Base-by-base conservation (phyloP, 2,797 vertebrate species). In the Enteromius unitaeniatus region DNA sequence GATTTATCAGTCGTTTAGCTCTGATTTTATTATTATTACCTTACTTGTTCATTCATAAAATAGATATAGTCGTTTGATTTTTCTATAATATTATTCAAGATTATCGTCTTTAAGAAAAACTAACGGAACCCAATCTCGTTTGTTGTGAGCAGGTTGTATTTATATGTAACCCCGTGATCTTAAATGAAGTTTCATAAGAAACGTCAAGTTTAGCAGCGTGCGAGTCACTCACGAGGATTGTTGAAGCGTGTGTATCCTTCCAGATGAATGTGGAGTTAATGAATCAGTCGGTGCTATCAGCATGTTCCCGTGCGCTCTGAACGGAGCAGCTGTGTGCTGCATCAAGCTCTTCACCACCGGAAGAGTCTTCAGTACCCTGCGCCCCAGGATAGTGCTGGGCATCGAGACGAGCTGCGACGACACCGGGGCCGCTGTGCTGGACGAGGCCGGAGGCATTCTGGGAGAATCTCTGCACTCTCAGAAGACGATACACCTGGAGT, bases 371-470 rank as follows among this genome's bases (percentile, higher is more conserved):
- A 15, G 28, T 49, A 6, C 82, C 4, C 9, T n/a, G 0, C 55
- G 31, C 19, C 86, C 89, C 72, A 94, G 93, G 3, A 47, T 97
- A 0, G 96, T 99, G 2, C 45, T 99, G 88, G 98, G 97, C 15
- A 97, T 99, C 11, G 98, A 99, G 93, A 99, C 96, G 0, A 99
- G 98, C 91, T 99, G 97, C 26, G 98, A 99, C 60, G 98, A 99
- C 72, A 99, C 98, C 0, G 98, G 95, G 0, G 98, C 97, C 6
- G 98, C 98, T 0, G 96, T 99, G 13, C 81, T 99, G 89, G 96
- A 98, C 26, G 96, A 96, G 80, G 90, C 91, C 0, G 98, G 97
- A 23, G 58, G 15, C 0, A 88, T 99, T n/a, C 92, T 96, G 78
- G 98, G 97, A 67, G 97, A 99, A 91, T 95, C 95, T 2, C 92